phyloP scores from a whole-genome alignment of 2,113 vertebrate genomes.

The Hippolais icterina region DNA sequence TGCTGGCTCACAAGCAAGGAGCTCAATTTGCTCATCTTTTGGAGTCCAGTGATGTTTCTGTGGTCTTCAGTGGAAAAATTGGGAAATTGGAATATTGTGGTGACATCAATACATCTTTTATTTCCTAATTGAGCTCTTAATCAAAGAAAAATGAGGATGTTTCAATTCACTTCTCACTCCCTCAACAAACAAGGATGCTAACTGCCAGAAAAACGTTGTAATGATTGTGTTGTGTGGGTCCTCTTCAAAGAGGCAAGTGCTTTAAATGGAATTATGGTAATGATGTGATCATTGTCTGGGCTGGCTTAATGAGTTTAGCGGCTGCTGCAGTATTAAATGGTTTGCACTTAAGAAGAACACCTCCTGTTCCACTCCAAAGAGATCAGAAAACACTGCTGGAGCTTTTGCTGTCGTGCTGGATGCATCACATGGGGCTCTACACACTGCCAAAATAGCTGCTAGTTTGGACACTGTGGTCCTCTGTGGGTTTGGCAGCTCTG shows the following conservation, averaged over 20 bases:
- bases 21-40: background rate
- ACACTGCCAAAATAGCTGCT: background rate
- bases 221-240: background rate
- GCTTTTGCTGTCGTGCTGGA: background rate
- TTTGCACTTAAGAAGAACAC: slow-evolving; percentile 30
- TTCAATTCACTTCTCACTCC: background rate
- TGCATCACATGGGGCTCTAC: background rate
- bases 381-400: background rate
- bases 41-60: background rate
- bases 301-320: slow-evolving; percentile 8
- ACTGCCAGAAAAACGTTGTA: background rate
- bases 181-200: background rate
- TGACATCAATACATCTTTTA: background rate
- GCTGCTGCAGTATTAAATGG: slow-evolving; percentile 12
- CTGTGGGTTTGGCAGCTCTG: background rate
- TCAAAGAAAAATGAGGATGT: background rate
- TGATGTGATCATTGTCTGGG: slow-evolving; percentile 36
- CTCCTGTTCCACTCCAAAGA: background rate
- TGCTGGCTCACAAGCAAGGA: background rate
- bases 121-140: slow-evolving; percentile 4
- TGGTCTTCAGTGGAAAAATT: background rate
- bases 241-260: background rate
- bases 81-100: background rate
- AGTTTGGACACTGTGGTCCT: background rate
- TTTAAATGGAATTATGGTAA: slow-evolving; percentile 42